Conservation (phyloP, 2,888 invertebrate genomes). For the Volucella bombylans region DNA sequence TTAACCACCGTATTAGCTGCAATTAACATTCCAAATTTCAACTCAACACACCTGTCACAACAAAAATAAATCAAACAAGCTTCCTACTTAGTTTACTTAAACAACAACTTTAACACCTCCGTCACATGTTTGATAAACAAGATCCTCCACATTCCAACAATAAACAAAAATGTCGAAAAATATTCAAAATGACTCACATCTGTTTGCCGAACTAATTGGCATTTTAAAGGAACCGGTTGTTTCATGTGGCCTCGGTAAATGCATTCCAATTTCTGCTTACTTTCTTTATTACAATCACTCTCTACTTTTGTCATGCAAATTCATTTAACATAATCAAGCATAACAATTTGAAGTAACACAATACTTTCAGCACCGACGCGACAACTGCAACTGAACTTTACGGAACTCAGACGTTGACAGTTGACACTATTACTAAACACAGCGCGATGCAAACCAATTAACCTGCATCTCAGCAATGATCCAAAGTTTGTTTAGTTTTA, state of each 20-base stretch:
- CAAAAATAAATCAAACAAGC: background rate
- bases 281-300: constrained; percentile 33
- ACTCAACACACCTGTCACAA: background rate
- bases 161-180: background rate
- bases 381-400: constrained; percentile 9
- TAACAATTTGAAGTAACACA: background rate
- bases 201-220: constrained; percentile 29
- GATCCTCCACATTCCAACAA: background rate
- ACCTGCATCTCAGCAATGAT: background rate
- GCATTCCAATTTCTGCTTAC: constrained; percentile 36
- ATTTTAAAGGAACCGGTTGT: constrained; percentile 49
- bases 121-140: background rate
- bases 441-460: background rate
- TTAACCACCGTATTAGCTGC: constrained; percentile 3
- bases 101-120: constrained; percentile 19
- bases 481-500: background rate
- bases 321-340: constrained; percentile 36
- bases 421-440: constrained; percentile 16
- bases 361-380: constrained; percentile 28
- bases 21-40: constrained; percentile 6
- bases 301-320: constrained; percentile 45
- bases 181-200: constrained; percentile 55
- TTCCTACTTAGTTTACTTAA: background rate
- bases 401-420: constrained; percentile 16
- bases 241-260: constrained; percentile 53